Base-by-base conservation (phyloP, 1,140 invertebrate genomes). In the Pseudomyrmex sp. region DNA sequence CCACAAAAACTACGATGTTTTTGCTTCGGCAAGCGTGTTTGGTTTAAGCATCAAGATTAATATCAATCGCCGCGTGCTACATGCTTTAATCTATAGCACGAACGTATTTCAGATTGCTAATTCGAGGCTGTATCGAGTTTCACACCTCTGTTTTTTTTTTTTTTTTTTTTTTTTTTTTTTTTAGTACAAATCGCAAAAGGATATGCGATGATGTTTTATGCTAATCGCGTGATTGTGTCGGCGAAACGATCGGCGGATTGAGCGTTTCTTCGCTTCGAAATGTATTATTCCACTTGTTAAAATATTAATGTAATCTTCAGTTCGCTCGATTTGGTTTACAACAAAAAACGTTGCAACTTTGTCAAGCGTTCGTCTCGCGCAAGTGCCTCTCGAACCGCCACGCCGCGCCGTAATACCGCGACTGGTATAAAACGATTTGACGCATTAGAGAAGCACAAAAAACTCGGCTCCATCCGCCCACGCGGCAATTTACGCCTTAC, bases 191-290 rank as follows among this genome's bases (percentile, higher is more conserved):
- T 75, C 72, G 46, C 58, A 20, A 72, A 56, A 23, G 26, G 52
- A 54, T 56, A 44, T 18, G 68, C 69, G 56, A 56, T 20, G 72
- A 86, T 83, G 68, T 84, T 86, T 86, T 62, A 84, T 83, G 73
- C 80, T 79, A 86, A 87, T 86, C 48, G 35, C 35, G 20, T 23
- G 79, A 84, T 86, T 74, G 69, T 87, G 35, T 86, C 69, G 84
- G n/a, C 46, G 65, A 77, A 59, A 58, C 46, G 18, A 82, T 20
- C 26, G 8, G 79, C 68, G 59, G n/a, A n/a, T 52, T 61, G 26
- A 44, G 35, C 23, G 26, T 35, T 73, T 20, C 18, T 18, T 66
- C 9, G 10, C 26, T 79, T 52, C 44, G 9, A 54, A 80, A 65
- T 61, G 18, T 87, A 84, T 77, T 69, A 84, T 77, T 69, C 46